Base-by-base conservation (phyloP, 2,888 invertebrate genomes). In the Drosophila buzzatii region DNA sequence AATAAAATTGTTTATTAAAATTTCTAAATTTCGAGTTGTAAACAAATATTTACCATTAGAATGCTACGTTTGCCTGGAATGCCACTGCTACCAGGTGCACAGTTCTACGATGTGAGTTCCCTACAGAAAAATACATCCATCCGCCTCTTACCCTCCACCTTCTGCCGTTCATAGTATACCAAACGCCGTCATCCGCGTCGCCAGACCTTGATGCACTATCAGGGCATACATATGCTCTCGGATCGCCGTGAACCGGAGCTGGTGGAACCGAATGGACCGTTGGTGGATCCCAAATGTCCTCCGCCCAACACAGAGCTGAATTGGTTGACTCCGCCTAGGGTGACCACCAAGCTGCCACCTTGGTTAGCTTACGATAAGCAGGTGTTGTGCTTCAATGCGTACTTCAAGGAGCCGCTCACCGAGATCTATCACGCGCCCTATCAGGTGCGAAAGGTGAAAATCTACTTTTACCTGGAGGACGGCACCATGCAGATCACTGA, bases 281-380 rank as follows among this genome's bases (percentile, higher is more conserved):
- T 92, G 20, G 79, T 83, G n/a, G 92, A 92, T 63, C 76, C 85
- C 2, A 95, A 94, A 64, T 93, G 94, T 72, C 93, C 93, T 10
- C 81, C 89, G 0, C 72, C 59, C 6, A 89, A 93, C 0, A 92
- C 94, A 63, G 94, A 94, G 64, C 96, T 0, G 91, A 96, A 55
- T 96, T 96, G 97, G 0, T 91, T 96, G 45, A 97, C 96, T 93
- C 95, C 96, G 2, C 94, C 96, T 18, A 96, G 96, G 78, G 96
- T 96, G 91, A 96, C 95, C 0, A 95, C 95, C 0, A 96, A 96
- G 79, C 91, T 96, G 56, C 98, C 98, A 0, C 94, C 97, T 0
- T 98, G 98, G 98, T 94, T 98, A 61, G 96, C 96, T 69, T 97
- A 96, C 92, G 98, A 98, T 91, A 97, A 97, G 93, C 96, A 98